Evolutionary conservation across 2,797 vertebrate genomes (phyloP), one percentile per base, ranked within the genome.

Genomic region (Ctenopoma kingsleyae): DNA sequence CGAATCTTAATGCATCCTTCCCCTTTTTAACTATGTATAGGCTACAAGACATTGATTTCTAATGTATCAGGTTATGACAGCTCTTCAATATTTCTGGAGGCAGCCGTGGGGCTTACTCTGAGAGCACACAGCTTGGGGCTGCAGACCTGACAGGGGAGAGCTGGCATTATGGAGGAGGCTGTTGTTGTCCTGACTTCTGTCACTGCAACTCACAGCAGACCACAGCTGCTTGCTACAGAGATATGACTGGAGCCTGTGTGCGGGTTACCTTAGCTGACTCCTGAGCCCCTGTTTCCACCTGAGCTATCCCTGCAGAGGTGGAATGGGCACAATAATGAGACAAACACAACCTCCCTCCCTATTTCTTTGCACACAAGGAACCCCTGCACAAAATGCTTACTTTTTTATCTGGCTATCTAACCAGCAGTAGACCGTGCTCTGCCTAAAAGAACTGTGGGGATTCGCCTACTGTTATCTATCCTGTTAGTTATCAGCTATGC

Each of bases 11-110:
- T 70, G 84, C 78, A 67, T 79, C 74, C 80, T 75, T 86, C 65
- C 69, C 67, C 76, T 73, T 73, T 86, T 89, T 83, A 87, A 90
- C 83, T 80, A 89, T 83, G 86, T 85, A 88, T 71, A 75, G 73
- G 62, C 71, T 84, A 83, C 80, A 85, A 78, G 73, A 53, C 89
- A 86, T 88, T 85, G 88, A 87, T 89, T 88, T 87, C 80, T 86
- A 88, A 91, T 92, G 86, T 83, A 88, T 90, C 83, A 89, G 81
- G 66, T 78, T 88, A 87, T 92, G 90, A 90, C 91, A 90, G 89
- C 71, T 92, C 84, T 86, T 89, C 91, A 72, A 89, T 90, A 83
- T 64, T 43, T 83, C 86, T 87, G 68, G 57, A 87, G 85, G 86
- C 84, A 59, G 78, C 83, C 27, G 35, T 47, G 63, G 67, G 74